These are phyloP conservation scores for Cydia amplana DNA, from an alignment of 1,140 invertebrate genomes.

Conservation along the genomic window DNA sequence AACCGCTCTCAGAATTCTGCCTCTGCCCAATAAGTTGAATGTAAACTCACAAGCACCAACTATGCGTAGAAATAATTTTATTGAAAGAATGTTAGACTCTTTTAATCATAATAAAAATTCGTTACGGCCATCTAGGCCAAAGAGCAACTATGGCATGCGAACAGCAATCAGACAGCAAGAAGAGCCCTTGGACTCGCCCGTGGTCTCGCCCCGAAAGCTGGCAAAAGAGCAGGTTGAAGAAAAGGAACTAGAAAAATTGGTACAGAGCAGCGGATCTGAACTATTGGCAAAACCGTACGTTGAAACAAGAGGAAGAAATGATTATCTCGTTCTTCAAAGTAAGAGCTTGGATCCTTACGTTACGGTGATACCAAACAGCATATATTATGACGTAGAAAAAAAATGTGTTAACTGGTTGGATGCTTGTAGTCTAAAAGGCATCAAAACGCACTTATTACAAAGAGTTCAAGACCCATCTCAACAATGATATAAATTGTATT, in stretches of 20 bases:
- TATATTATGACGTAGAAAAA: conserved; percentile 66
- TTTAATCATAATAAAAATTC: not conserved
- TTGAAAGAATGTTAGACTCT: not conserved
- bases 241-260: not conserved
- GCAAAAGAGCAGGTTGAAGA: not conserved
- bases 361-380: conserved; percentile 56
- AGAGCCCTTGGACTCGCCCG: not conserved
- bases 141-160: not conserved
- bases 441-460: conserved; percentile 18
- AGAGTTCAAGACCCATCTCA: not conserved
- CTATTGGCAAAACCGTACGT: conserved; percentile 10
- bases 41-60: not conserved
- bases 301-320: conserved; percentile 6
- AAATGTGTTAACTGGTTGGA: conserved; percentile 49
- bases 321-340: conserved; percentile 10
- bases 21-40: not conserved
- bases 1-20: not conserved
- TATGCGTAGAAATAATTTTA: not conserved
- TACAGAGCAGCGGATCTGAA: not conserved
- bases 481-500: too few species aligned
- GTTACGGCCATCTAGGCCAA: not conserved
- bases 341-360: conserved; percentile 1
- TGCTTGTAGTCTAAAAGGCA: conserved; percentile 48
- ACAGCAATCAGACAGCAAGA: not conserved
- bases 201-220: too few species aligned